Evolutionary conservation across 2,113 vertebrate genomes (phyloP).

Genomic region (Pedetes capensis): DNA sequence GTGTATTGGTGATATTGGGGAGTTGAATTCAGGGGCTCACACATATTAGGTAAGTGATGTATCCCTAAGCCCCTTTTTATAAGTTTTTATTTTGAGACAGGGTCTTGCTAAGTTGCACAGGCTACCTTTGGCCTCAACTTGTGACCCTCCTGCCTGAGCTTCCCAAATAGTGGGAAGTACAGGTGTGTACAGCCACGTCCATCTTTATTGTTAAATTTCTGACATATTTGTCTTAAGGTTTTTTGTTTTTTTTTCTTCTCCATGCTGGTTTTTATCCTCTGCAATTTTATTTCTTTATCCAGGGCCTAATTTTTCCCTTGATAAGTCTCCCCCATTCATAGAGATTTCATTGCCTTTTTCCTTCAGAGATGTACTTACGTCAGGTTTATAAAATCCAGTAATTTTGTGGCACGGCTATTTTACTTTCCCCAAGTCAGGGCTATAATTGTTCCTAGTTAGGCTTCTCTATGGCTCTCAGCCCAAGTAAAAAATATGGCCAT

Average conservation of each 20-base stretch:
- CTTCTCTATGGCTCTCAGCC: not conserved
- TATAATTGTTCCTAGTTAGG: not conserved
- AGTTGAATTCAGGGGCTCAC: no score
- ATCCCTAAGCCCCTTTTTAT: no score
- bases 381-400: not conserved
- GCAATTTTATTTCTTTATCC: not conserved
- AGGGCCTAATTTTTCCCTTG: not conserved
- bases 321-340: not conserved
- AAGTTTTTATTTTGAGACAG: no score
- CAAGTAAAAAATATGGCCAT: not conserved
- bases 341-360: not conserved
- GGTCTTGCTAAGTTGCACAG: no score
- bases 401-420: not conserved
- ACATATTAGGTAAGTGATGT: no score
- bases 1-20: no score
- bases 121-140: no score
- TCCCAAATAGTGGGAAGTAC: no score
- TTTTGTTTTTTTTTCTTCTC: rapidly evolving
- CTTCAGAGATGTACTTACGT: not conserved
- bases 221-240: not conserved
- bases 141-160: no score
- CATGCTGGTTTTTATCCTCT: not conserved
- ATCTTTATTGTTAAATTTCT: not conserved
- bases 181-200: no score
- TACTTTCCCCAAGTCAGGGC: not conserved